These are phyloP conservation scores for Sinopyrophorus schimmeli DNA, from an alignment of 2,888 invertebrate species.

Conservation along the genomic window DNA sequence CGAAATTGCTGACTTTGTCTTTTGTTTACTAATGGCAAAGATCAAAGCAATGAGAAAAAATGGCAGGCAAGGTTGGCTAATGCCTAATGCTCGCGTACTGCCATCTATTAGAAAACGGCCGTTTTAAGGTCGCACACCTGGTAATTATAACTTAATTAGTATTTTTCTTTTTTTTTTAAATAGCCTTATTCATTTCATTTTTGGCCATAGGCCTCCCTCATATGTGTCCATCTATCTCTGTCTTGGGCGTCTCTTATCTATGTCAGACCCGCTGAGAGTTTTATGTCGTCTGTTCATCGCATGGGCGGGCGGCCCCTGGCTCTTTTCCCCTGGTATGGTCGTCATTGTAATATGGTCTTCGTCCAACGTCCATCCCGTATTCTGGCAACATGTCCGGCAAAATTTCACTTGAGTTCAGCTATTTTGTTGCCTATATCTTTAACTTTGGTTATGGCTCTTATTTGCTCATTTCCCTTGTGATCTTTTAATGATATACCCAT, in stretches of 20 bases:
- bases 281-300: background rate
- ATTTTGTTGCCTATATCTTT: background rate
- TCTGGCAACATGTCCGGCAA: conserved; percentile 1
- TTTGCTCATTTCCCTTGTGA: background rate
- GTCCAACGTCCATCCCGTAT: background rate
- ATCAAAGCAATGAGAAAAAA: too few species aligned
- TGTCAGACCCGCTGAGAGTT: background rate
- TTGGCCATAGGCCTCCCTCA: conserved; percentile 4
- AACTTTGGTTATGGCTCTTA: background rate
- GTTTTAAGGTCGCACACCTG: too few species aligned
- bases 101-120: too few species aligned
- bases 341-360: background rate
- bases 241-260: background rate
- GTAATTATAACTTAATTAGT: too few species aligned
- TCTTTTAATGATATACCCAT: background rate
- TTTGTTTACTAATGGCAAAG: too few species aligned
- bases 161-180: too few species aligned
- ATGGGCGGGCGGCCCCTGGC: background rate
- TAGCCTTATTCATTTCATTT: too few species aligned
- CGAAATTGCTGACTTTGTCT: too few species aligned
- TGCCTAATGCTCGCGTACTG: too few species aligned
- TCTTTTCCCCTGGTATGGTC: background rate
- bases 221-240: background rate
- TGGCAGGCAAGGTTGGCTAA: too few species aligned
- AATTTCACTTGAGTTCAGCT: conserved; percentile 1